phyloP scores from a whole-genome alignment of 2,888 invertebrate species.

The Acleris sparsana region DNA sequence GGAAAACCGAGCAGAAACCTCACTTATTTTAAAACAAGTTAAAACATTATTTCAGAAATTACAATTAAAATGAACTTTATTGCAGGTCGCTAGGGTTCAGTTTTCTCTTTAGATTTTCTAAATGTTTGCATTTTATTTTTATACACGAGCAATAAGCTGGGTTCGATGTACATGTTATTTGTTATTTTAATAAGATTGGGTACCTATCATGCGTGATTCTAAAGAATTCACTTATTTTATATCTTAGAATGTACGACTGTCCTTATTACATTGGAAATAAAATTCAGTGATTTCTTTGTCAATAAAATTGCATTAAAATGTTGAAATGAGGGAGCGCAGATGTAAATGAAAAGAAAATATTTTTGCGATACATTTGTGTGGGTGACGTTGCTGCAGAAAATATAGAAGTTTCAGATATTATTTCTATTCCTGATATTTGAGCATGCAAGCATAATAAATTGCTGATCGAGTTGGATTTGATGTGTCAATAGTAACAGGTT shows the following conservation, averaged over 20 bases:
- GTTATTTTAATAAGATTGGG: constrained; percentile 18
- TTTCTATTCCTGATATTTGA: no score
- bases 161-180: constrained; percentile 5
- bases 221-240: constrained; percentile 1
- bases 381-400: no score
- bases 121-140: constrained; percentile 12
- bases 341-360: no score
- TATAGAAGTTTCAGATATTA: no score
- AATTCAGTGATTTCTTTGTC: no score
- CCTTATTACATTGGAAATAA: not conserved
- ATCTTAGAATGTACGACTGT: not conserved
- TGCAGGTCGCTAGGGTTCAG: not conserved
- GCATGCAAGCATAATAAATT: no score
- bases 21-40: constrained; percentile 6
- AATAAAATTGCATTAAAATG: no score
- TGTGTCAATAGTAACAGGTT: no score
- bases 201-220: constrained; percentile 4
- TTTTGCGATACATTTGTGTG: no score
- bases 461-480: no score
- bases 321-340: no score
- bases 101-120: not conserved
- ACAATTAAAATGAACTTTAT: not conserved
- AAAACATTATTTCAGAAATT: constrained; percentile 1
- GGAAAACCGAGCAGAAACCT: constrained; percentile 13
- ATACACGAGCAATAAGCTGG: constrained; percentile 3